Conservation (phyloP, 2,797 vertebrate genomes). For the Liasis olivaceus region DNA sequence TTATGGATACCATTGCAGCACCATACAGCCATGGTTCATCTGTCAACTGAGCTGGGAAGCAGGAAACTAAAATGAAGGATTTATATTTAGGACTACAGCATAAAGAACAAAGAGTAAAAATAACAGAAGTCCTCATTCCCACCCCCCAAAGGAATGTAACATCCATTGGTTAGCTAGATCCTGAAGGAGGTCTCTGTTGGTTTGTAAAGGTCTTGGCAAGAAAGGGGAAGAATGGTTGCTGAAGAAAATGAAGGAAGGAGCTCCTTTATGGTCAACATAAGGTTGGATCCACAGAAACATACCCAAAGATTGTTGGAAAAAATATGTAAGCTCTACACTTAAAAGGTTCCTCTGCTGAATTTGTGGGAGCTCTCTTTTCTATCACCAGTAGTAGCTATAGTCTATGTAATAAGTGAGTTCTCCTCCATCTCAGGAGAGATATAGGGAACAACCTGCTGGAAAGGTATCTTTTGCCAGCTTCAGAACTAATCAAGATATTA, state of each 20-base stretch:
- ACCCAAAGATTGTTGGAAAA: not conserved
- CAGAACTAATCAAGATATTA: not conserved
- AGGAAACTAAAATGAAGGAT: not conserved
- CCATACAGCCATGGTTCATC: not conserved
- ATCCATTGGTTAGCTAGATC: not conserved
- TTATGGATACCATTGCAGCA: not conserved
- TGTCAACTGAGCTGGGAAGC: too few relatives aligned
- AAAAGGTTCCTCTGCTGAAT: not conserved
- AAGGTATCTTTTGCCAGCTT: not conserved
- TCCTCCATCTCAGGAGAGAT: not conserved
- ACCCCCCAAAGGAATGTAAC: not conserved
- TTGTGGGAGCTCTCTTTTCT: not conserved
- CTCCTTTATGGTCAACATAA: not conserved
- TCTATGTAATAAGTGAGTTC: too few relatives aligned
- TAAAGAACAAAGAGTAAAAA: not conserved
- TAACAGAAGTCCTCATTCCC: not conserved
- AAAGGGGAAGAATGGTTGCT: not conserved
- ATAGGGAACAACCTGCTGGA: not conserved
- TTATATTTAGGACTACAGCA: not conserved
- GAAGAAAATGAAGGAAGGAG: not conserved
- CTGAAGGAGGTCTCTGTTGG: not conserved
- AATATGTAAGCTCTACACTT: not conserved
- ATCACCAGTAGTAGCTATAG: not conserved
- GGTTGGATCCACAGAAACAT: not conserved
- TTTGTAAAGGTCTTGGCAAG: not conserved